Percentiles rank a stretch among this genome's conserved stretches.
Evolutionary conservation across 2,888 invertebrate genomes (phyloP).

Genomic region (Drosophila pseudotalamancana): DNA sequence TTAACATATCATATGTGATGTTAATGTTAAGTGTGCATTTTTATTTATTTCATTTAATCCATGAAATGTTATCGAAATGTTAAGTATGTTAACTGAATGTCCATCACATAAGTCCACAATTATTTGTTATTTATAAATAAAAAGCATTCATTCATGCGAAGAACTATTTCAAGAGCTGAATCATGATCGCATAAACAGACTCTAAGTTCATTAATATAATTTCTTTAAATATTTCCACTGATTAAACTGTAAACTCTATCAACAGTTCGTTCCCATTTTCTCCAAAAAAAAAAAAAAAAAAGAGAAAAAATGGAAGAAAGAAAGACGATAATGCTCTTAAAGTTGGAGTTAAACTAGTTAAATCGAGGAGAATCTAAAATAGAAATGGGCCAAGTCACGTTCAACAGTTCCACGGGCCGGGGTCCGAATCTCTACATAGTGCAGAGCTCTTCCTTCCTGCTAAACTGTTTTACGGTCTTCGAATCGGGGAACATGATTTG

Average conservation of each 20-base stretch:
- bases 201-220: constrained; percentile 39
- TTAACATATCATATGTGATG: too few relatives aligned
- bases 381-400: constrained; percentile 61
- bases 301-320: not conserved
- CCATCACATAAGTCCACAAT: too few relatives aligned
- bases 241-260: constrained; percentile 54
- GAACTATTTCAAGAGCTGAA: constrained; percentile 20
- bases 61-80: not conserved
- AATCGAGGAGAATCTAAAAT: constrained; percentile 19
- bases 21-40: too few relatives aligned
- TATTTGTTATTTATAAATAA: not conserved
- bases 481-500: constrained; percentile 60
- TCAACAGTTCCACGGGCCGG: constrained; percentile 9
- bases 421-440: not conserved
- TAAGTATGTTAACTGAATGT: not conserved
- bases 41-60: too few relatives aligned
- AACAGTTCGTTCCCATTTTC: constrained; percentile 67
- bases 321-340: not conserved
- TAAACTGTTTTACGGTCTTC: not conserved
- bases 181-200: constrained; percentile 14
- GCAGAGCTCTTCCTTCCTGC: constrained; percentile 20
- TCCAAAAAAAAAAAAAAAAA: not conserved
- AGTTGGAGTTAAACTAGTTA: constrained; percentile 32
- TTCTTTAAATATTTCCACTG: constrained; percentile 25
- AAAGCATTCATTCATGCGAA: constrained; percentile 20